Evolutionary conservation across 2,113 vertebrate species (phyloP).

Genomic region (Oriolus oriolus): DNA sequence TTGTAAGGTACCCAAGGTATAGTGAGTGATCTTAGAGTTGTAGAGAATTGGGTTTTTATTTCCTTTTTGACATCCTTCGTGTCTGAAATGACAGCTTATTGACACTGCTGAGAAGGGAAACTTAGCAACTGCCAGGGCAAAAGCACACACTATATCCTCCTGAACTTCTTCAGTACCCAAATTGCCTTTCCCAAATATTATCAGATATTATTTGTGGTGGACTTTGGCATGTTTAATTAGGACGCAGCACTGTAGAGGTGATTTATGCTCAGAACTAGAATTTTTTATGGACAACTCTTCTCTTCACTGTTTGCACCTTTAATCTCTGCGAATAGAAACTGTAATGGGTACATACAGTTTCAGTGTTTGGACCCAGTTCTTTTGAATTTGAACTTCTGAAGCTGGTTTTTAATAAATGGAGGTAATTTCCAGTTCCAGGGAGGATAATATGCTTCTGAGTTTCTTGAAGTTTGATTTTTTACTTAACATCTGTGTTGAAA

Average conservation of each 20-base stretch:
- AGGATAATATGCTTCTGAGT: neutral
- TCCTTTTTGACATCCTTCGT: neutral
- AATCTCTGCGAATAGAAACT: neutral
- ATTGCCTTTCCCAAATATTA: neutral
- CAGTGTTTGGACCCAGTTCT: neutral
- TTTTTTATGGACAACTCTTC: neutral
- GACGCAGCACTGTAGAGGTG: neutral
- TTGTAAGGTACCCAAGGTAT: neutral
- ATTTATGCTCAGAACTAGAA: neutral
- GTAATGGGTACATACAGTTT: neutral
- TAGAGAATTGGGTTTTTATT: neutral
- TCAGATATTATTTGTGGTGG: neutral
- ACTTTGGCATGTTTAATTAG: neutral
- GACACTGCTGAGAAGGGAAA: neutral
- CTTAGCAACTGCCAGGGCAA: neutral
- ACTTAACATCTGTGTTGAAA: neutral
- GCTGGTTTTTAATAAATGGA: neutral
- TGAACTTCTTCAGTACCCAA: neutral
- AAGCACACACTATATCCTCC: neutral
- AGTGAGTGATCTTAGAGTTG: neutral
- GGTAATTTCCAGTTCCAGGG: neutral
- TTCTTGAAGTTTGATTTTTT: neutral
- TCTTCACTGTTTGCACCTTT: neutral
- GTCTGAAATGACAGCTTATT: neutral
- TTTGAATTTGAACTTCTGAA: neutral